Conservation (phyloP, 2,113 vertebrate genomes). For the Tragulus kanchil region DNA sequence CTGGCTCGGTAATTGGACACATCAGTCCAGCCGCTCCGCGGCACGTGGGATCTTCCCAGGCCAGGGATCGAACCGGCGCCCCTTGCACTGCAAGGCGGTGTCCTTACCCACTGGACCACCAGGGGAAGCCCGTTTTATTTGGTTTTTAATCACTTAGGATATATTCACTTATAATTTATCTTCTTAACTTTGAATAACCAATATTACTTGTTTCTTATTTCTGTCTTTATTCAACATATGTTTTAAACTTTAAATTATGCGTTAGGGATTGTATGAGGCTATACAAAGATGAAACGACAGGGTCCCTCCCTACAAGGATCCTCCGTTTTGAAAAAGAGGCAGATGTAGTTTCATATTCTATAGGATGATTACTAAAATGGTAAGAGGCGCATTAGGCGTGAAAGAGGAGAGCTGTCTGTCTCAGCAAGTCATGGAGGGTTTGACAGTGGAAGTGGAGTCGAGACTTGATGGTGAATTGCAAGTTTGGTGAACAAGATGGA, state of each 20-base stretch:
- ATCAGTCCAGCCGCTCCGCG: too few relatives aligned
- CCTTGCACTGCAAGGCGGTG: too few relatives aligned
- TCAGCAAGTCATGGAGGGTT: neutral
- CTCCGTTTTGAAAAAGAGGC: neutral
- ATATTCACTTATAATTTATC: neutral
- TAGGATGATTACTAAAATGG: neutral
- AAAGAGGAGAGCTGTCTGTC: neutral
- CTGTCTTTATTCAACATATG: neutral
- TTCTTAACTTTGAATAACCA: neutral
- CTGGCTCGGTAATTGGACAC: too few relatives aligned
- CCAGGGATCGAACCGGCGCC: too few relatives aligned
- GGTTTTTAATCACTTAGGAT: neutral
- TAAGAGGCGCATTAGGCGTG: neutral
- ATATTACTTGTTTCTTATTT: conserved; percentile 6
- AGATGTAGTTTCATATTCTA: neutral
- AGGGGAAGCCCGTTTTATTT: too few relatives aligned
- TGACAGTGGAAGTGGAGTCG: conserved; percentile 11
- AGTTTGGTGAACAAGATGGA: conserved; percentile 13
- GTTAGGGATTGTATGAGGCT: neutral
- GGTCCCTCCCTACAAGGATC: neutral
- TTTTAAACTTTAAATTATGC: neutral
- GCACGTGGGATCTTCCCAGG: too few relatives aligned
- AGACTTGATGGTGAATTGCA: neutral
- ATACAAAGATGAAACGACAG: conserved; percentile 15
- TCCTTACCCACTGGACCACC: too few relatives aligned